A percentile compares a stretch with the other conserved stretches of the same genome.
phyloP scores from a whole-genome alignment of 2,113 vertebrate species.

The Actenoides lindsayi region DNA sequence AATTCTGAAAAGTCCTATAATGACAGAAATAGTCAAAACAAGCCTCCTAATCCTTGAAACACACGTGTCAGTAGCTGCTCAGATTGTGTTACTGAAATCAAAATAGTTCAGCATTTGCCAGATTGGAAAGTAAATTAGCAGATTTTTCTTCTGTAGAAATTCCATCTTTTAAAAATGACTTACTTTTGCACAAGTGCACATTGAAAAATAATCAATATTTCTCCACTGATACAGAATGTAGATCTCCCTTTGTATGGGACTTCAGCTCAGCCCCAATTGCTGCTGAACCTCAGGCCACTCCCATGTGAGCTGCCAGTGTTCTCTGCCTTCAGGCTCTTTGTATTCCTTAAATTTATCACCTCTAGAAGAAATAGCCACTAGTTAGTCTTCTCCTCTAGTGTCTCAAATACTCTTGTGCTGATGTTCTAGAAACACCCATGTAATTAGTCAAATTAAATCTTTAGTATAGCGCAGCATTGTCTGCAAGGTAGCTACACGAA shows the following conservation, averaged over 20 bases:
- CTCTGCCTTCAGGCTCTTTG: not conserved
- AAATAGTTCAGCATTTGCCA: not conserved
- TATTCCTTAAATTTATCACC: not conserved
- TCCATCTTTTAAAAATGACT: not conserved
- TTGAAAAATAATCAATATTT: not conserved
- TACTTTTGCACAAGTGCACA: not conserved
- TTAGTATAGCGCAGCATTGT: not conserved
- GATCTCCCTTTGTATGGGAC: not conserved
- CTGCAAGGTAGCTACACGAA: not conserved
- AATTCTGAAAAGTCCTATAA: not conserved
- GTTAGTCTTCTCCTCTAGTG: not conserved
- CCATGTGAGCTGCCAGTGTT: not conserved
- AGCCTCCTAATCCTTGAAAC: not conserved
- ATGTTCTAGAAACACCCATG: not conserved
- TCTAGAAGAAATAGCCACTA: not conserved
- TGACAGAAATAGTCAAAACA: not conserved
- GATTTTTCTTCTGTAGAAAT: not conserved
- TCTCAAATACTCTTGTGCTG: not conserved
- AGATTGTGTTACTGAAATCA: not conserved
- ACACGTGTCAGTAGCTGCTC: fast-evolving
- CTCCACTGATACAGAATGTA: not conserved
- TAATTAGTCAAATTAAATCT: not conserved
- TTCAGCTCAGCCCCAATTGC: not conserved
- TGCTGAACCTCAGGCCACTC: not conserved
- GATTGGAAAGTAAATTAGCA: not conserved